Conservation (phyloP, 2,113 vertebrate species). For the Dendrocopos noguchii region DNA sequence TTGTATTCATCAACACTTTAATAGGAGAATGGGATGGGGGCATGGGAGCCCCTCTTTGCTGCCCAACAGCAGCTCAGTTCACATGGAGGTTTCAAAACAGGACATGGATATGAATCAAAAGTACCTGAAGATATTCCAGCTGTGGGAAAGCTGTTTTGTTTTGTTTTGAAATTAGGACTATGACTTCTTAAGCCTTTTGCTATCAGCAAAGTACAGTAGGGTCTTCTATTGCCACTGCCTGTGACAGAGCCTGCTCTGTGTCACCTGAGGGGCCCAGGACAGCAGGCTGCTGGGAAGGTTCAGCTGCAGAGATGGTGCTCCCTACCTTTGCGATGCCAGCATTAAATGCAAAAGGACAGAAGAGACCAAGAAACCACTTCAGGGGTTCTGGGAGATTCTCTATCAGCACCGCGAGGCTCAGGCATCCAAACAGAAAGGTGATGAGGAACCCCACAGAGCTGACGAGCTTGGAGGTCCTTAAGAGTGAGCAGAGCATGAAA, state of each 20-base stretch:
- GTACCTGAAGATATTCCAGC: neutral
- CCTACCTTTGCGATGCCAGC: conserved; percentile 86
- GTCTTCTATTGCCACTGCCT: neutral
- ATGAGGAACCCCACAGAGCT: conserved; percentile 83
- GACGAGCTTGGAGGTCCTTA: conserved; percentile 86
- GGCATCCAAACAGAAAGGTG: conserved; percentile 83
- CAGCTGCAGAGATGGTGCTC: neutral
- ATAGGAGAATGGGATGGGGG: neutral
- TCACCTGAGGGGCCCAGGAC: neutral
- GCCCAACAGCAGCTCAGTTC: neutral
- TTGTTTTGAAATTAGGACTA: neutral
- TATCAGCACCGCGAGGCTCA: conserved; percentile 85
- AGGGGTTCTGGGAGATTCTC: conserved; percentile 79
- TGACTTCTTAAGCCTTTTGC: neutral
- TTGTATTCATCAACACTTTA: neutral
- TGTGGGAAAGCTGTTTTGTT: neutral
- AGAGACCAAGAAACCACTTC: conserved; percentile 83
- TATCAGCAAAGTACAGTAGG: neutral
- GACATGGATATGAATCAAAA: neutral
- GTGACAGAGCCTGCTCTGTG: neutral
- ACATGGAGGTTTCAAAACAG: fast-evolving
- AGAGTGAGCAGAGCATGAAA: conserved; percentile 88
- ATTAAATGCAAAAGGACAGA: conserved; percentile 90
- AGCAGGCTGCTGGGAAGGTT: neutral
- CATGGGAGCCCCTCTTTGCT: neutral